Evolutionary conservation across 2,888 invertebrate species (phyloP).

Genomic region (Sepiola atlantica): DNA sequence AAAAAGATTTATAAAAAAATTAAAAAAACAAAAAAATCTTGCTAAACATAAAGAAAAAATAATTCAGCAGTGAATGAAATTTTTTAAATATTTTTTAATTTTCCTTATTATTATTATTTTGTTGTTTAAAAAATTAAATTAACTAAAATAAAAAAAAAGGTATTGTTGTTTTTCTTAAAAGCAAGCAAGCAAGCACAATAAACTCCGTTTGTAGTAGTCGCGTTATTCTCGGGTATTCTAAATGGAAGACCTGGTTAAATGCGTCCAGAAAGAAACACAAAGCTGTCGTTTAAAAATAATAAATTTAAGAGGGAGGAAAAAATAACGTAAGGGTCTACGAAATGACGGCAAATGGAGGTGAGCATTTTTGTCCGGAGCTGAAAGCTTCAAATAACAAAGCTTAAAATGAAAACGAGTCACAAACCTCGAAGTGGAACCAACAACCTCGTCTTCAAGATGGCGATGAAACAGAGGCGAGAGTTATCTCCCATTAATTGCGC

Average conservation of each 20-base stretch:
- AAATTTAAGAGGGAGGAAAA: constrained; percentile 33
- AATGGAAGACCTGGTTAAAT: not conserved
- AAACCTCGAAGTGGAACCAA: constrained; percentile 71
- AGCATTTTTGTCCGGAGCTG: constrained; percentile 42
- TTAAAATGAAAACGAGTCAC: constrained; percentile 71
- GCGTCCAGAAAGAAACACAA: not conserved
- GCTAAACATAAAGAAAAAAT: no score
- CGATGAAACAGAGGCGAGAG: constrained; percentile 49
- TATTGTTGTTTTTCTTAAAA: no score
- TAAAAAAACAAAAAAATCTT: no score
- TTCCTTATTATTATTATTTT: no score
- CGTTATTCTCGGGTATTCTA: not conserved
- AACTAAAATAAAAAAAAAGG: no score
- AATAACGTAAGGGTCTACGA: constrained; percentile 36
- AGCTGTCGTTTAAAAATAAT: not conserved
- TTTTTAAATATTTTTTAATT: no score
- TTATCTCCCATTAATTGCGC: not conserved
- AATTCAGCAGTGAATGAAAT: no score
- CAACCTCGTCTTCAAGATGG: constrained; percentile 68
- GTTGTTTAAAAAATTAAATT: no score
- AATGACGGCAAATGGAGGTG: constrained; percentile 48
- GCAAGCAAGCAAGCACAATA: not conserved
- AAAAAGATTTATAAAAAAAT: no score
- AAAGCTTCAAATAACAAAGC: constrained; percentile 48
- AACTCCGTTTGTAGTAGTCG: not conserved